Conservation (phyloP, 2,113 vertebrate genomes). For the Galbula dea region DNA sequence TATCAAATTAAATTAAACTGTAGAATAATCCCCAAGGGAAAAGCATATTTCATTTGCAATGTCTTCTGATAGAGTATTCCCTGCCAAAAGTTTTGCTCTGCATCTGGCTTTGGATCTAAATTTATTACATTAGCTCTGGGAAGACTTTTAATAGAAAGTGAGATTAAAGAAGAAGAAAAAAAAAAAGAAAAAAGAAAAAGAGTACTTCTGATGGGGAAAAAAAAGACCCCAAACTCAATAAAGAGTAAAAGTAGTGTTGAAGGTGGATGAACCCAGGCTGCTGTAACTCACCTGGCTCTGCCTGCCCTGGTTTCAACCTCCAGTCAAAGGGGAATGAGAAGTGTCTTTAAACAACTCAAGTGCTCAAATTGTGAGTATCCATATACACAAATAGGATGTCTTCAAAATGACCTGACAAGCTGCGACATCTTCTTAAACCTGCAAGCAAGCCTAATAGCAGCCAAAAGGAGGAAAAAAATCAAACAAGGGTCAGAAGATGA, state of each 20-base stretch:
- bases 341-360: neutral
- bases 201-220: neutral
- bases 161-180: slow-evolving; percentile 69
- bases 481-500: neutral
- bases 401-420: neutral
- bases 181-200: neutral
- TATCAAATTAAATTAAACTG: slow-evolving; percentile 87
- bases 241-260: neutral
- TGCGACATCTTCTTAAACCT: neutral
- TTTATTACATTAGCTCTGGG: slow-evolving; percentile 82
- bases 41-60: slow-evolving; percentile 81
- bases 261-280: neutral
- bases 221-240: neutral
- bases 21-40: slow-evolving; percentile 82
- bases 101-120: slow-evolving; percentile 84
- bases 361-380: neutral
- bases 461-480: neutral
- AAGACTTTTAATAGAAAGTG: slow-evolving; percentile 82
- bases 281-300: neutral
- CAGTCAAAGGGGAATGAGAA: fast-evolving
- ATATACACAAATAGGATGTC: neutral
- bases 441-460: neutral
- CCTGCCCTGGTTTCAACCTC: neutral
- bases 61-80: slow-evolving; percentile 80
- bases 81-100: slow-evolving; percentile 83